Evolutionary conservation across 2,797 vertebrate genomes (phyloP).

Genomic region (Poeciliopsis turneri): DNA sequence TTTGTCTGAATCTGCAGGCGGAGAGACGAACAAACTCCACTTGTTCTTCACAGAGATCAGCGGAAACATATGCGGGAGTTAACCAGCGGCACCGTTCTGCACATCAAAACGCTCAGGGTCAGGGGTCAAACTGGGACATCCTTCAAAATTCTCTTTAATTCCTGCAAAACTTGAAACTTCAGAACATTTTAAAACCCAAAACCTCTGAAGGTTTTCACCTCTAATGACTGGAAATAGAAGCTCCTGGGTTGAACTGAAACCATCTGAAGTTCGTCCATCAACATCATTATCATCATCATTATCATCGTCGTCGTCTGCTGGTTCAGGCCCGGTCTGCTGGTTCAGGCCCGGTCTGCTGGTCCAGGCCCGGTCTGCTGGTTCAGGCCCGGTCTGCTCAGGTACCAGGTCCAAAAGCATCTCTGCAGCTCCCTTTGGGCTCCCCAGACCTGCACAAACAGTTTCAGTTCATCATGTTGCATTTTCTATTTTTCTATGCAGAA

Average conservation of each 20-base stretch:
- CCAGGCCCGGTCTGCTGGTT: too few species aligned
- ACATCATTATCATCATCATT: too few species aligned
- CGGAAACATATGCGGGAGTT: neutral
- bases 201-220: neutral
- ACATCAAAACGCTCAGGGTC: neutral
- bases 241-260: neutral
- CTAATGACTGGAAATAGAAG: neutral
- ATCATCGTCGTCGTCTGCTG: too few species aligned
- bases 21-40: neutral
- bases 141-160: neutral
- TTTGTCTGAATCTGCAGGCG: conserved; percentile 16
- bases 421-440: neutral
- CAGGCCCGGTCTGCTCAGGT: neutral
- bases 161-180: neutral
- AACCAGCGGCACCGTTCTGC: neutral
- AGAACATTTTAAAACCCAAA: neutral
- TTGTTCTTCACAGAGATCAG: conserved; percentile 12
- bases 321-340: too few species aligned
- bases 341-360: neutral
- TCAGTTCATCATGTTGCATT: too few species aligned
- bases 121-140: neutral
- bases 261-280: neutral
- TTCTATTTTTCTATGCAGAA: too few species aligned
- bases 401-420: neutral
- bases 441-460: too few species aligned